Percentiles rank a stretch among this genome's conserved stretches.
These are phyloP conservation scores for Diadumene lineata DNA, from an alignment of 92 coral and sea anemone species.

Conservation along the genomic window DNA sequence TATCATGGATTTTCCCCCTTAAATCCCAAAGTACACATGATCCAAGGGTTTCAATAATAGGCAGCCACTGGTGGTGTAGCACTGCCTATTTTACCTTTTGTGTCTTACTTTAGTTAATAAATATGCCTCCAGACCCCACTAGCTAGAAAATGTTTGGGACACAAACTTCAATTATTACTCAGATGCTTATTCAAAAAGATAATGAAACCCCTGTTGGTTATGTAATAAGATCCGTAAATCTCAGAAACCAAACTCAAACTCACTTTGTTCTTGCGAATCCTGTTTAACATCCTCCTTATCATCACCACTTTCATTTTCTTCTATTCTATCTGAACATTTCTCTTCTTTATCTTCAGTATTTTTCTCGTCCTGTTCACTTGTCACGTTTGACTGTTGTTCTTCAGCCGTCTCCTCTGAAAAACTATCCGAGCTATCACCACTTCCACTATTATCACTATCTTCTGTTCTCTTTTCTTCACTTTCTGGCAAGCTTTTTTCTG, in stretches of 20 bases:
- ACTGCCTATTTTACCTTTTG: too few species aligned
- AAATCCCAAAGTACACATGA: too few species aligned
- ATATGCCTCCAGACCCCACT: too few species aligned
- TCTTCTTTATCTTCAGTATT: not conserved
- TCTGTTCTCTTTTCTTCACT: not conserved
- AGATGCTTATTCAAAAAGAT: too few species aligned
- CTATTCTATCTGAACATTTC: not conserved
- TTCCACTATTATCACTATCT: not conserved
- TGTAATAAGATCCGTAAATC: too few species aligned
- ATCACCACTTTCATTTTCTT: not conserved
- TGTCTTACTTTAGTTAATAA: too few species aligned
- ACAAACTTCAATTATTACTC: too few species aligned
- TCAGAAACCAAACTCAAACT: not conserved
- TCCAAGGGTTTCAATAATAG: too few species aligned
- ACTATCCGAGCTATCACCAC: not conserved
- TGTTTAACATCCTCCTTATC: not conserved
- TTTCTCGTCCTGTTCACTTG: not conserved
- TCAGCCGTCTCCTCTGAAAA: not conserved
- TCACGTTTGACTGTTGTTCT: not conserved
- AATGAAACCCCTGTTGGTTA: not conserved
- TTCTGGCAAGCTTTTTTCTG: not conserved
- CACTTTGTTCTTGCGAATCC: conserved; percentile 6
- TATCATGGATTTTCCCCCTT: too few species aligned
- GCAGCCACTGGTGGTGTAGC: too few species aligned
- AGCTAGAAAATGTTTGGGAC: too few species aligned